A percentile compares a stretch with the other conserved stretches of the same genome.
phyloP scores from a whole-genome alignment of 2,888 invertebrate species.

The Trissolcus brochymenae region DNA sequence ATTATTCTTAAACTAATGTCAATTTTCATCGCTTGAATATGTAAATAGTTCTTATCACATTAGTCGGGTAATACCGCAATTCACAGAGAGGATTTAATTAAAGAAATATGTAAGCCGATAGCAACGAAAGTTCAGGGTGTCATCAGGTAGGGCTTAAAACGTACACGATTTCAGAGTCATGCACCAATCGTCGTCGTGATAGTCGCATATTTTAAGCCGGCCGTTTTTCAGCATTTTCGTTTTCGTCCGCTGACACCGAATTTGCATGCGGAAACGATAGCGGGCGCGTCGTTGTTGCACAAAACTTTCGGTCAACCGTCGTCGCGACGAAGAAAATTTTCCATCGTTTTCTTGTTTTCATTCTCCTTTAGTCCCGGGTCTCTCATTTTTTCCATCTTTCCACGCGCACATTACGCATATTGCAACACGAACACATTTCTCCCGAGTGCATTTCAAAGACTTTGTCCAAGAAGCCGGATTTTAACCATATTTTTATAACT shows the following conservation, averaged over 20 bases:
- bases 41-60: slow-evolving; percentile 48
- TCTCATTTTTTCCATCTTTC: slow-evolving; percentile 33
- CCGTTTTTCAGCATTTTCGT: slow-evolving; percentile 76
- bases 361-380: slow-evolving; percentile 15
- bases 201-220: slow-evolving; percentile 75
- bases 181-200: slow-evolving; percentile 74
- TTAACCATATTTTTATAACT: slow-evolving; percentile 33
- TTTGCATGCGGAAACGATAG: slow-evolving; percentile 73
- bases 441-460: slow-evolving; percentile 27
- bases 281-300: slow-evolving; percentile 63
- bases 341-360: slow-evolving; percentile 47
- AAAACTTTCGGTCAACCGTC: slow-evolving; percentile 62
- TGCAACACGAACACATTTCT: slow-evolving; percentile 31
- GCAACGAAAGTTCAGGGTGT: slow-evolving; percentile 63
- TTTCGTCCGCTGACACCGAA: slow-evolving; percentile 68
- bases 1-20: slow-evolving; percentile 40
- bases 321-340: slow-evolving; percentile 40
- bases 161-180: slow-evolving; percentile 61
- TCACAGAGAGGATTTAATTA: slow-evolving; percentile 52
- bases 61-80: slow-evolving; percentile 27
- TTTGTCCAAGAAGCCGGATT: slow-evolving; percentile 24
- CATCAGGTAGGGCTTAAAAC: slow-evolving; percentile 63
- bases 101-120: slow-evolving; percentile 54
- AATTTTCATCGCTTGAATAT: slow-evolving; percentile 43
- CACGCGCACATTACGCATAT: slow-evolving; percentile 51